phyloP scores from a whole-genome alignment of 2,113 vertebrate species.

The Rhynchomys soricoides region DNA sequence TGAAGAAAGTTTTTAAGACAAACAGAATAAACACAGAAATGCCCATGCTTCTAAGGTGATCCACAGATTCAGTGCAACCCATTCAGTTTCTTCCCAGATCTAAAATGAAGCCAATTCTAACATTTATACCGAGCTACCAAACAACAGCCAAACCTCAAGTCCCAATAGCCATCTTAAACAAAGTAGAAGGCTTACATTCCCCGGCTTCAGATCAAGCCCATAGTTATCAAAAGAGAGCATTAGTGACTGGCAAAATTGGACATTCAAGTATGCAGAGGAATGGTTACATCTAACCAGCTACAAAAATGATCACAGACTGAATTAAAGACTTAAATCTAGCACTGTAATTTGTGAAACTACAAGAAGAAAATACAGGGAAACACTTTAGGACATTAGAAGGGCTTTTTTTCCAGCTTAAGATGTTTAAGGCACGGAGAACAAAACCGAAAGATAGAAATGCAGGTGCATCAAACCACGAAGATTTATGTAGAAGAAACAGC shows the following conservation, averaged over 20 bases:
- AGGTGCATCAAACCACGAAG: not conserved
- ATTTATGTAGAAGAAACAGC: not conserved
- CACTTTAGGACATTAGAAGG: not conserved
- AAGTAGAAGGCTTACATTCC: not conserved
- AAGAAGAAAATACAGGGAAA: not conserved
- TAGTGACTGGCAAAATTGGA: not conserved
- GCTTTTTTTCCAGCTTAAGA: not conserved
- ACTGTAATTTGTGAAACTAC: not conserved
- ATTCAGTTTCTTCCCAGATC: not conserved
- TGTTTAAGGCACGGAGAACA: not conserved
- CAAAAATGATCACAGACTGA: not conserved
- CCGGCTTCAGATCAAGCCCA: not conserved
- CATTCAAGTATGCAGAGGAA: not conserved
- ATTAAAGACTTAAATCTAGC: not conserved
- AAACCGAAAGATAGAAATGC: not conserved
- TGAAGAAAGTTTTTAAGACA: not conserved
- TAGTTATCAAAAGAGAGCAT: not conserved
- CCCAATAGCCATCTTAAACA: not conserved
- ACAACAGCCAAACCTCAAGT: not conserved
- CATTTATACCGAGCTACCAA: not conserved
- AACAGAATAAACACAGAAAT: not conserved
- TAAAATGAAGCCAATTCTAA: not conserved
- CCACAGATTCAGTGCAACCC: not conserved
- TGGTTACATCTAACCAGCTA: not conserved
- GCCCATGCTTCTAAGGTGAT: not conserved